Conservation (phyloP, 2,888 invertebrate species). For the Xanthorhoe spadicearia region DNA sequence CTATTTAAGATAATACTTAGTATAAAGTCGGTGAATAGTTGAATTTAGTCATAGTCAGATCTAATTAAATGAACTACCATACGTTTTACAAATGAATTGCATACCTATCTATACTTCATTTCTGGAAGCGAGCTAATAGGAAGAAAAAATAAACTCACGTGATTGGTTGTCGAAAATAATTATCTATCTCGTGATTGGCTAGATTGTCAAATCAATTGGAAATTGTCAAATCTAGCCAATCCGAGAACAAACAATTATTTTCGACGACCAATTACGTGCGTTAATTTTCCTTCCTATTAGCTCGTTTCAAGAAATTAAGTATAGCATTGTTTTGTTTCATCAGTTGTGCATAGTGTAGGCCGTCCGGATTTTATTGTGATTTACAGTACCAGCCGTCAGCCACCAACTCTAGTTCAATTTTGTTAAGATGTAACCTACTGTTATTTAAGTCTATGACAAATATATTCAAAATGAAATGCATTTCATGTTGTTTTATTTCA, state of each 20-base stretch:
- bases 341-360: neutral
- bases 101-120: too few relatives aligned
- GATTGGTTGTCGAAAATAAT: too few relatives aligned
- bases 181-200: too few relatives aligned
- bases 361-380: neutral
- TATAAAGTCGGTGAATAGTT: neutral
- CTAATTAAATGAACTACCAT: neutral
- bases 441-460: neutral
- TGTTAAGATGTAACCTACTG: neutral
- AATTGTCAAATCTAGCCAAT: too few relatives aligned
- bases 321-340: too few relatives aligned
- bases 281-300: too few relatives aligned
- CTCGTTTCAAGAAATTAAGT: too few relatives aligned
- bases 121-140: too few relatives aligned
- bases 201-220: too few relatives aligned
- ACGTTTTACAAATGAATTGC: neutral
- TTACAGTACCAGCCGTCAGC: neutral
- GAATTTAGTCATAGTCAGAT: neutral
- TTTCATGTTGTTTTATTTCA: neutral
- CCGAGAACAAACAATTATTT: too few relatives aligned
- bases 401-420: neutral
- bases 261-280: too few relatives aligned
- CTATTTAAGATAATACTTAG: constrained; percentile 1
- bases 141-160: too few relatives aligned
- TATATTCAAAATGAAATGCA: constrained; percentile 2